A percentile compares a stretch with the other conserved stretches of the same genome.
phyloP scores from a whole-genome alignment of 2,888 invertebrate genomes.

The Diarsia dahlii region DNA sequence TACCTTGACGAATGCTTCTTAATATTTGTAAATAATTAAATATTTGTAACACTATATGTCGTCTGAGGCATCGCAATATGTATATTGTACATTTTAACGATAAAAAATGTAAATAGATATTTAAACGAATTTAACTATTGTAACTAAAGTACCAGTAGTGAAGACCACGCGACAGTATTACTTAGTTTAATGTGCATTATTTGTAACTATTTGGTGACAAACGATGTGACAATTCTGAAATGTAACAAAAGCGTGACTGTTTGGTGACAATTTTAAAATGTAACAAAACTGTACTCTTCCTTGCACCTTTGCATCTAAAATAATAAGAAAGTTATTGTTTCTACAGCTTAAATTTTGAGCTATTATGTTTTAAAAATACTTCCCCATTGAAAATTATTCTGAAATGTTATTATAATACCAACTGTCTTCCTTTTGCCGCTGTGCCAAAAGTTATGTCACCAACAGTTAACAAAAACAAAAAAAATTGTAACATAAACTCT shows the following conservation, averaged over 20 bases:
- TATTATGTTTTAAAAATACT: neutral
- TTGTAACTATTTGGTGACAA: constrained; percentile 42
- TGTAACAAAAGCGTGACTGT: neutral
- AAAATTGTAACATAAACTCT: neutral
- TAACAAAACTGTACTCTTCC: neutral
- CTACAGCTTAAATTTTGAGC: neutral
- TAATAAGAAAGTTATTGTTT: neutral
- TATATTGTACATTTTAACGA: constrained; percentile 80
- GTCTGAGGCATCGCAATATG: constrained; percentile 79
- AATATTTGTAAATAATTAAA: constrained; percentile 70
- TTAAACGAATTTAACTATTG: constrained; percentile 89
- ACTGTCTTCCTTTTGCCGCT: neutral
- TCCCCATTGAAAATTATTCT: neutral
- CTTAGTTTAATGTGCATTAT: constrained; percentile 64
- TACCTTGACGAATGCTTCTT: neutral
- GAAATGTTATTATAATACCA: neutral
- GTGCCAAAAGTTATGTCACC: neutral
- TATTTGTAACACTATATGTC: constrained; percentile 59
- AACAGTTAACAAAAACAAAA: constrained; percentile 3
- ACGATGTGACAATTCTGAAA: neutral
- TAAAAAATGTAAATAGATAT: constrained; percentile 87
- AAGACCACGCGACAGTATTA: constrained; percentile 73
- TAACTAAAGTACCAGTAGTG: constrained; percentile 79
- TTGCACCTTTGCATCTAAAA: neutral
- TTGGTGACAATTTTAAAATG: neutral